phyloP scores from a whole-genome alignment of 2,113 vertebrate genomes.

The Grallaria varia region DNA sequence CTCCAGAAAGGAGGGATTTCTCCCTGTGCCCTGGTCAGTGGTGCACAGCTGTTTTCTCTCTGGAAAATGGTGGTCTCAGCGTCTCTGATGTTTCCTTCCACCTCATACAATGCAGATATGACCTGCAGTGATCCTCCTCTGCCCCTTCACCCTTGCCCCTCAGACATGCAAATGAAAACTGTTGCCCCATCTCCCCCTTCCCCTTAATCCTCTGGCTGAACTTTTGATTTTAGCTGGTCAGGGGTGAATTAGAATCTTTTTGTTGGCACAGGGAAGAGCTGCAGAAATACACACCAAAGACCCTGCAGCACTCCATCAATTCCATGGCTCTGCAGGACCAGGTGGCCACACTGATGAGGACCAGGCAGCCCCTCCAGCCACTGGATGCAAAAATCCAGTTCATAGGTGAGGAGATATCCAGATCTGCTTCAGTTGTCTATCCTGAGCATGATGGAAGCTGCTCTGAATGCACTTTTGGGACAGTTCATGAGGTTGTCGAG shows the following conservation, averaged over 20 bases:
- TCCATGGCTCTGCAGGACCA: conserved; percentile 54
- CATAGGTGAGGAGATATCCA: conserved; percentile 76
- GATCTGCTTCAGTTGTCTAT: neutral
- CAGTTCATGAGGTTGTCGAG: neutral
- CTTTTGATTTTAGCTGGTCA: neutral
- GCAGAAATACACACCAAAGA: conserved; percentile 75
- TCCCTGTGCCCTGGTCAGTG: neutral
- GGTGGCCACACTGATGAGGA: conserved; percentile 54
- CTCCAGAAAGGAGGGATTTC: neutral
- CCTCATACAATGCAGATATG: accelerated
- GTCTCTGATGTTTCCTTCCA: neutral
- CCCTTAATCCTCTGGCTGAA: neutral
- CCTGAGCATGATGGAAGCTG: neutral
- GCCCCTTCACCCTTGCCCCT: neutral
- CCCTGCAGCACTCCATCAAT: conserved; percentile 35
- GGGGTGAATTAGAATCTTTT: neutral
- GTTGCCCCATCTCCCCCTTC: neutral
- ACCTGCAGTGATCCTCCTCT: neutral
- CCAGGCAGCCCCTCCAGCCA: conserved; percentile 53
- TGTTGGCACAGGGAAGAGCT: conserved; percentile 77
- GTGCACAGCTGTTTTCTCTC: neutral
- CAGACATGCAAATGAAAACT: neutral
- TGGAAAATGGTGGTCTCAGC: neutral
- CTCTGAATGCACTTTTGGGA: neutral
- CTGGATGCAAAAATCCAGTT: conserved; percentile 83